Evolutionary conservation across 2,113 vertebrate genomes (phyloP), one percentile per base, ranked within the genome.

Genomic region (Nibea coibor): DNA sequence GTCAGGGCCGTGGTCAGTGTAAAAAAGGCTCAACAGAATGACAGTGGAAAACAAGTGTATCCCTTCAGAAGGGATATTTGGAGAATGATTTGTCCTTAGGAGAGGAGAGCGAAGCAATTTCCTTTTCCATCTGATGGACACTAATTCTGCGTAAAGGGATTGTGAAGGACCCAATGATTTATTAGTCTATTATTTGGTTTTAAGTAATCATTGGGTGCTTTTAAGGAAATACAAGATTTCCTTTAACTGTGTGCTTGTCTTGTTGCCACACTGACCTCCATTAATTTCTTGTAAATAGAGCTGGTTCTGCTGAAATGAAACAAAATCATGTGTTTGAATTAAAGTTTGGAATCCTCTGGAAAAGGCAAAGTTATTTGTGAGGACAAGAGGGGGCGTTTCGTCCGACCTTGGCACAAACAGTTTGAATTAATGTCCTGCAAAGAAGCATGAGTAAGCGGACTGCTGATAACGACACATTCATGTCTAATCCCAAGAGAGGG

Each of bases 231-330:
- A 6, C 58, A 63, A 5, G 11, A 58, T 57, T 78, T 78, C 51
- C 57, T 69, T 42, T 47, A 12, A 57, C 54, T 67, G 17, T 53
- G 11, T 12, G 22, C 12, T 75, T 47, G 22, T 50, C 26, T 61
- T 78, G 24, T 80, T 84, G 64, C 65, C 72, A 58, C 61, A 20
- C 43, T 64, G 71, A 80, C 84, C 45, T 78, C 47, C 39, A 66
- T 28, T 72, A 1, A 74, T 73, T 75, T 86, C 68, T 45, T 88
- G 83, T 87, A 80, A 81, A 88, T 83, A 85, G 31, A 77, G 67
- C 47, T 43, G 56, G 62, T 42, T 87, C 62, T 89, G 45, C 39
- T 79, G 68, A 61, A 66, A 59, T 85, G 51, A 77, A 78, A 83
- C 20, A 39, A 2, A 75, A 73, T 84, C 10, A 64, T 77, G 20